These are phyloP conservation scores for Pseudorhombus dupliciocellatus DNA, from an alignment of 2,113 vertebrate species.

Conservation along the genomic window DNA sequence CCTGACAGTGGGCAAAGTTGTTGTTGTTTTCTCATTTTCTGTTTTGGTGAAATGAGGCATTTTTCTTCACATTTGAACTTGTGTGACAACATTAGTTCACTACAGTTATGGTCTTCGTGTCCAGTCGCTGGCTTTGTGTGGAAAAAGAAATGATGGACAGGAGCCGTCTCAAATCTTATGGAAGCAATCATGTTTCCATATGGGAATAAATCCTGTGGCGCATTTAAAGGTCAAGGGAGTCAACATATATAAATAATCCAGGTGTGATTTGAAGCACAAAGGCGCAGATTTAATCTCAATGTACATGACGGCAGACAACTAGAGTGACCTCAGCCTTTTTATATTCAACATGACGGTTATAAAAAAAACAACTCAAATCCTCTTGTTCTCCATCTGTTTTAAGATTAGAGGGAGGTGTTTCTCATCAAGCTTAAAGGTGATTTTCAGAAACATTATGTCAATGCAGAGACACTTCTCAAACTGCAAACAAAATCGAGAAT, in stretches of 20 bases:
- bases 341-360: neutral
- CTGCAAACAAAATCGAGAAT: no score
- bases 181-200: slow-evolving; percentile 31
- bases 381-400: slow-evolving; percentile 35
- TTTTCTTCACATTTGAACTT: neutral
- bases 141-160: neutral
- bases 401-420: slow-evolving; percentile 15
- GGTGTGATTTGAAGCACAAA: slow-evolving; percentile 49
- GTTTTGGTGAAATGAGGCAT: no score
- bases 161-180: slow-evolving; percentile 12
- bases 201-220: neutral
- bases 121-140: neutral
- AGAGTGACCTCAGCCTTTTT: neutral
- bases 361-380: slow-evolving; percentile 44
- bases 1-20: no score
- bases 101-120: no score
- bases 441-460: no score
- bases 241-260: slow-evolving; percentile 60
- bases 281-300: slow-evolving; percentile 28
- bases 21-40: no score
- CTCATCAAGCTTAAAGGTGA: no score
- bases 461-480: no score
- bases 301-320: neutral
- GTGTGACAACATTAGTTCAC: no score
- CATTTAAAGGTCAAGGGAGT: slow-evolving; percentile 26